phyloP scores from a whole-genome alignment of 1,140 invertebrate species.

The Drosophila obscura region DNA sequence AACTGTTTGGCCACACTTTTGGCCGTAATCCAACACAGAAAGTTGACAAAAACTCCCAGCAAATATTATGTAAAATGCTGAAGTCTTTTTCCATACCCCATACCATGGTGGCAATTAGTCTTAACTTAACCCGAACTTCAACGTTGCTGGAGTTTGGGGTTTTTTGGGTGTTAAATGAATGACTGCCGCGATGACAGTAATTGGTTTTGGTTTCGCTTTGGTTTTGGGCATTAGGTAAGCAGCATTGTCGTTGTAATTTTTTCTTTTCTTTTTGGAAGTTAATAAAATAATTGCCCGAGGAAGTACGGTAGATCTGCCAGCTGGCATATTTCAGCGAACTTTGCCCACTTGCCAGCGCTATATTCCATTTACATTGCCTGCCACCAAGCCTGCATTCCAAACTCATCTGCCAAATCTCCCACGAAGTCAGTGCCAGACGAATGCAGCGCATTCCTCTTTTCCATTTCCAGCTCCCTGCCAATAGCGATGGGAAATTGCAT shows the following conservation, averaged over 20 bases:
- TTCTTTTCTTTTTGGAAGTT: constrained; percentile 44
- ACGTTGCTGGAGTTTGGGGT: not conserved
- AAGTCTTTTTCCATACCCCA: constrained; percentile 10
- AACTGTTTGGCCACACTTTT: constrained; percentile 21
- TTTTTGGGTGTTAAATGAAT: constrained; percentile 37
- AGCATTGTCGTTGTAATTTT: constrained; percentile 2
- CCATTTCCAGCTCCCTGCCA: constrained; percentile 13
- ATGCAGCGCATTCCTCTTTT: constrained; percentile 37
- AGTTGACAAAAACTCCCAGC: constrained; percentile 65
- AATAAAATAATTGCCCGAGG: constrained; percentile 37
- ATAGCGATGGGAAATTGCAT: constrained; percentile 58
- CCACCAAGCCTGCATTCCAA: constrained; percentile 8
- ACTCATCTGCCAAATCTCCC: constrained; percentile 49
- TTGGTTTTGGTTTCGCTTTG: constrained; percentile 19
- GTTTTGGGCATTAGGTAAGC: constrained; percentile 29
- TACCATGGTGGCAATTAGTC: constrained; percentile 57
- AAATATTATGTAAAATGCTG: constrained; percentile 59
- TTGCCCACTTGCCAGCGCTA: not conserved
- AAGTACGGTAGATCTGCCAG: not conserved
- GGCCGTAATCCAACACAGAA: constrained; percentile 20
- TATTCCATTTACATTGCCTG: constrained; percentile 25
- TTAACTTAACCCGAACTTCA: constrained; percentile 42
- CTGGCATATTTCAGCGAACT: constrained; percentile 8
- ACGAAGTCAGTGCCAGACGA: constrained; percentile 52
- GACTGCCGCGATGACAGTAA: constrained; percentile 41